Evolutionary conservation across 2,797 vertebrate species (phyloP).

Genomic region (Astyanax mexicanus): DNA sequence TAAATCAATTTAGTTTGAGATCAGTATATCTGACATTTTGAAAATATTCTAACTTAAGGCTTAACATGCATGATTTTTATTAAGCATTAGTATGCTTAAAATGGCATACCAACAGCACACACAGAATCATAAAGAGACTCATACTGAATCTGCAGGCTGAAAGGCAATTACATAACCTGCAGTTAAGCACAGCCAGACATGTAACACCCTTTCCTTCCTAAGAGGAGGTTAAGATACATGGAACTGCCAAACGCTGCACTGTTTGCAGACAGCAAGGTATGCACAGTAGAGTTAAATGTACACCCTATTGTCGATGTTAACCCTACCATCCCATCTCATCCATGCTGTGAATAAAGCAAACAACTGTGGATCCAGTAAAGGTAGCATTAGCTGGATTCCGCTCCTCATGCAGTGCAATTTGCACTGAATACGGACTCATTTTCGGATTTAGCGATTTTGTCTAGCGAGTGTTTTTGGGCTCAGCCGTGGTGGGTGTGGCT

Average conservation of each 20-base stretch:
- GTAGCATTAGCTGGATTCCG: no score
- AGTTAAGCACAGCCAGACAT: conserved; percentile 8
- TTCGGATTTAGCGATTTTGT: not conserved
- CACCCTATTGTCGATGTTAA: not conserved
- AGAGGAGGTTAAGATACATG: not conserved
- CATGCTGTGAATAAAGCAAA: not conserved
- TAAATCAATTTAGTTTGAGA: no score
- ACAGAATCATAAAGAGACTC: not conserved
- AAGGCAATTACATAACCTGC: conserved; percentile 35
- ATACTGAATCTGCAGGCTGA: no score
- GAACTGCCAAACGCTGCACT: not conserved
- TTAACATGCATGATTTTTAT: no score
- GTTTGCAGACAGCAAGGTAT: not conserved
- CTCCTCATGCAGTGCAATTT: not conserved
- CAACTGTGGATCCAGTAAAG: no score
- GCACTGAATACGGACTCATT: not conserved
- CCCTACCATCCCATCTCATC: not conserved
- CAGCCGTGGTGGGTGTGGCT: conserved; percentile 9
- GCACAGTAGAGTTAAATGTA: not conserved
- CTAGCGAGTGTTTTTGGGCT: conserved; percentile 2
- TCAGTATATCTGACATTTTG: no score
- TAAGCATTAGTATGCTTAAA: not conserved
- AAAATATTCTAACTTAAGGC: no score
- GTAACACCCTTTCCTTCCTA: conserved; percentile 43
- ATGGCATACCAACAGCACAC: not conserved